Percentiles rank a stretch among this genome's conserved stretches.
Evolutionary conservation across 1,140 invertebrate genomes (phyloP).

Genomic region (Drosophila repletoides): DNA sequence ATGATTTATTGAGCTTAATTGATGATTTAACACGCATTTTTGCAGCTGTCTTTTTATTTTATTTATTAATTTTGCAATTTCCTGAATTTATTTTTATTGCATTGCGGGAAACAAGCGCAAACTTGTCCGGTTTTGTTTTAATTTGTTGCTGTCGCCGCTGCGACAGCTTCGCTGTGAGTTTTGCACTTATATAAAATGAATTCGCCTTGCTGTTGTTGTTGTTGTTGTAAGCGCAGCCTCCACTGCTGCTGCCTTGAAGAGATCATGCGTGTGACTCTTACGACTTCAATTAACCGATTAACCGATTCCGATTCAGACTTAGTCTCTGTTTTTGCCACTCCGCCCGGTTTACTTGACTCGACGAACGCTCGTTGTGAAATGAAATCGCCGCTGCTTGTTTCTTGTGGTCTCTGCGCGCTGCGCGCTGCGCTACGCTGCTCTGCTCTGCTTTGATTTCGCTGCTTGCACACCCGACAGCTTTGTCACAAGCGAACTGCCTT

Average conservation of each 20-base stretch:
- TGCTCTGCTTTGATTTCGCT: slow-evolving; percentile 23
- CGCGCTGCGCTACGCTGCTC: slow-evolving; percentile 13
- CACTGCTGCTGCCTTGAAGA: slow-evolving; percentile 11
- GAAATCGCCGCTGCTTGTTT: no score
- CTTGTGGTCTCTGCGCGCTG: no score
- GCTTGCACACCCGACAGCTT: slow-evolving; percentile 36
- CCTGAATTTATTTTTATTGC: slow-evolving; percentile 35
- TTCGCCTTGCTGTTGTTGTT: slow-evolving; percentile 12
- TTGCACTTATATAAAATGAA: slow-evolving; percentile 37
- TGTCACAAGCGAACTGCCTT: background rate
- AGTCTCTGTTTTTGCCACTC: background rate
- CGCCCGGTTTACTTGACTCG: slow-evolving; percentile 44
- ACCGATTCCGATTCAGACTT: background rate
- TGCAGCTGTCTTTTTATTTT: background rate
- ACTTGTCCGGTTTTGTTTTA: slow-evolving; percentile 29
- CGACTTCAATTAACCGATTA: background rate
- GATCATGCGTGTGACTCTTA: slow-evolving; percentile 30
- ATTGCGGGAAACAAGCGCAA: slow-evolving; percentile 17
- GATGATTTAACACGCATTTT: slow-evolving; percentile 37
- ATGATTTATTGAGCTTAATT: slow-evolving; percentile 70
- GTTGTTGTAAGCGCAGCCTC: slow-evolving; percentile 32
- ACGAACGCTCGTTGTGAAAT: slow-evolving; percentile 42
- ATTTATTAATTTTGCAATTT: background rate
- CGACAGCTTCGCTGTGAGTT: slow-evolving; percentile 44
- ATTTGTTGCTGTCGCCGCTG: slow-evolving; percentile 14